Base-by-base conservation (phyloP, 92 coral and sea anemone genomes). In the Hydrozoanthus gracilis region DNA sequence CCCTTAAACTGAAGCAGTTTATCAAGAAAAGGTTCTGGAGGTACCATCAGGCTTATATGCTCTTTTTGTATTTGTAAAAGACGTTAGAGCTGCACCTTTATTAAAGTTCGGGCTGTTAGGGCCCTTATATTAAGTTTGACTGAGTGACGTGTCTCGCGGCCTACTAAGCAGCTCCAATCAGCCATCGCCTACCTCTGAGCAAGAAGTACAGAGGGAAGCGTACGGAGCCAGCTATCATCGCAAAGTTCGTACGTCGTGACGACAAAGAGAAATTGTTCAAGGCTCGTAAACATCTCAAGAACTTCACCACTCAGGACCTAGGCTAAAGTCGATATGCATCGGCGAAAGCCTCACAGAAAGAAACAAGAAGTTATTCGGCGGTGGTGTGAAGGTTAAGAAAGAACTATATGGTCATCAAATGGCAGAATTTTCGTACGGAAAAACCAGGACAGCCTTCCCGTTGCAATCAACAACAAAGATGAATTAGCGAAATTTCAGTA, bases 201-300 rank as follows among this genome's bases (percentile, higher is more conserved):
- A 73, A 60, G 20, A 47, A 50, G 60, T 60, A 76, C 51, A 78
- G 87, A 54, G 77, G 69, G 13, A 79, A 83, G 61, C 68, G 55
- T 17, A 88, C 73, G 50, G 51, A 68, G 45, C 82, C 72, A 52
- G 46, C 86, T 45, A 86, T 86, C 64, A 86, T 89, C 69, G 89
- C 66, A 67, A 86, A 89, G 64, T 77, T 89, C 82, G 87, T 86
- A 73, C 44, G 91, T 55, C 84, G 91, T 51, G 86, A 83, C 54
- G 84, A 73, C 72, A 73, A 79, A 55, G 91, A 88, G 13, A 76
- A 64, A 52, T 73, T 88, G 82, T 88, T 51, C 78, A 47, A 62
- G 61, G 89, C 83, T 17, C 51, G 73, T 47, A 83, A 73, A 48
- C 80, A 54, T 54, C 88, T 82, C 65, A 46, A 44, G 51, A 88